Base-by-base conservation (phyloP, 2,888 invertebrate species). In the Heliconius hortense region DNA sequence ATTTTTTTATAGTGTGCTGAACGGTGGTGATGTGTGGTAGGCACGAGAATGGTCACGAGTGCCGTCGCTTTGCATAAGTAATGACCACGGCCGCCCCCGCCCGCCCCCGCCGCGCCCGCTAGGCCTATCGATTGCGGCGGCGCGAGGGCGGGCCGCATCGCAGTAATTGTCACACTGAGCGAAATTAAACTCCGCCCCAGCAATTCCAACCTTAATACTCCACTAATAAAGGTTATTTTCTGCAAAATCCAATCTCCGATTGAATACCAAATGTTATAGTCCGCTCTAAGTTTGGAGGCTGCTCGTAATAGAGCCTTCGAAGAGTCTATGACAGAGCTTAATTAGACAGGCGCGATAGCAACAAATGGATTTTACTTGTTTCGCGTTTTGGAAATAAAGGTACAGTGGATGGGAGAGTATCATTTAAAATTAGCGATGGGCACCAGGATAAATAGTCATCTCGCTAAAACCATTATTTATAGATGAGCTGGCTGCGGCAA, bases 111-210 rank as follows among this genome's bases (percentile, higher is more conserved):
- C 95, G 94, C 89, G 95, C 94, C 95, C 84, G 95, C 95, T 89
- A 96, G 96, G 81, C 96, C 96, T 85, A 96, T 96, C 82, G 96
- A 96, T 91, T 96, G 96, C 90, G 96, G 92, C 89, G 95, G 95
- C 86, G 96, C 95, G 89, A 85, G 93, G 90, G 92, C 91, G 91
- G 90, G 91, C 92, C 90, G 90, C 90, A 91, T 89, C 90, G 91
- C 88, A 91, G 91, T 93, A 93, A 94, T 94, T 94, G 94, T 93
- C 94, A 93, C 94, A 92, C 90, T 88, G 90, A 92, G 89, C 89
- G 87, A 90, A 86, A 89, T 89, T 87, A 88, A 88, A 89, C 87
- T 89, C 89, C 85, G 85, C 85, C 89, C 89, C 84, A 84, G 80
- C 86, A 86, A 86, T 90, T 89, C 90, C 90, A 86, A 91, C 93